Evolutionary conservation across 2,113 vertebrate species (phyloP), one percentile per base, ranked within the genome.

Genomic region (Larimichthys crocea): DNA sequence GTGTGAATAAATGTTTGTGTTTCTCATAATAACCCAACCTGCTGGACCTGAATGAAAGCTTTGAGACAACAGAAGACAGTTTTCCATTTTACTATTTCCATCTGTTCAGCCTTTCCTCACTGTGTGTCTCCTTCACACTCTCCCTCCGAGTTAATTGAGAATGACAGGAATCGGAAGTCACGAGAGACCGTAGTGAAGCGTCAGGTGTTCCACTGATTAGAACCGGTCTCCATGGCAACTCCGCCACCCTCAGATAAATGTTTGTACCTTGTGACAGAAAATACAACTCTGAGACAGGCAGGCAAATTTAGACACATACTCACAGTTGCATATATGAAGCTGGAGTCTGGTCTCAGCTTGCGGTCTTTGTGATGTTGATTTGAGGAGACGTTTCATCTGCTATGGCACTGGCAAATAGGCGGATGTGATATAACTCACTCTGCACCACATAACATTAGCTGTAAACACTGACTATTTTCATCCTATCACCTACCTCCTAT

Each of bases 181-280:
- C 44, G 16, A 52, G 74, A 85, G 80, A 80, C 65, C 50, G 70
- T 56, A 67, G 55, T 52, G 72, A 75, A 78, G 65, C 46, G 11
- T 81, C 75, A 81, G 90, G 91, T 92, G 87, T 91, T 85, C 79
- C 70, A 71, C 69, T 83, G 82, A 92, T 92, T 88, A 84, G 74
- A 82, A 22, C 52, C 53, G 0, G 82, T 92, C 76, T 80, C 92
- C 89, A 91, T 92, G 92, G 88, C 82, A 91, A 91, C 92, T 16
- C 66, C 4, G 31, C 11, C 50, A 22, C 63, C 57, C 61, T 73
- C 52, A 60, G 65, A 62, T 79, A 73, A 76, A 86, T 72, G 61
- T 74, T 83, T 81, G 76, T 52, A 61, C 49, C 65, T 56, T 67
- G 63, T 71, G 64, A 78, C 62, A 77, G 59, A 31, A 61, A 80